phyloP scores from a whole-genome alignment of 2,113 vertebrate species.

The Pseudorectes ferrugineus region DNA sequence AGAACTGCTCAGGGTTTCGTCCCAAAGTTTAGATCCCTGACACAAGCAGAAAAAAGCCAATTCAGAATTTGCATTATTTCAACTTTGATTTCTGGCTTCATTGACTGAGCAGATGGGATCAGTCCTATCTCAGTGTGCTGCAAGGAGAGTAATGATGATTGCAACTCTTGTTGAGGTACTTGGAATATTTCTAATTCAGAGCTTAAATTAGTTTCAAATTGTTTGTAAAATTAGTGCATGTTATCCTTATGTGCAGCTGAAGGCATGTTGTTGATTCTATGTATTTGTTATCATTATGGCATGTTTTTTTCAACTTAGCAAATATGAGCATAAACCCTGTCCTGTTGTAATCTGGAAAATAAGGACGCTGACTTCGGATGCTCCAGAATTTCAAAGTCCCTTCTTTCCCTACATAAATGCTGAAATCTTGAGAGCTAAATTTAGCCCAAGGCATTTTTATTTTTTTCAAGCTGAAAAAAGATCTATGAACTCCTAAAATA shows the following conservation, averaged over 20 bases:
- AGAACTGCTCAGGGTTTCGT: not conserved
- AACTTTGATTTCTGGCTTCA: conserved; percentile 9
- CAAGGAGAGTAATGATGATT: conserved; percentile 12
- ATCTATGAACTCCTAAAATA: not conserved
- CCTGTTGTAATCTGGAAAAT: not conserved
- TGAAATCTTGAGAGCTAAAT: not conserved
- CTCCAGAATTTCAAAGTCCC: not conserved
- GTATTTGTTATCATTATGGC: not conserved
- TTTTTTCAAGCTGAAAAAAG: not conserved
- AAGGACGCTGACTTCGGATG: not conserved
- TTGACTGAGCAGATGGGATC: conserved; percentile 12
- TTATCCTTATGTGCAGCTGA: not conserved
- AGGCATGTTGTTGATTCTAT: not conserved
- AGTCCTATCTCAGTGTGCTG: not conserved
- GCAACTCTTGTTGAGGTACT: not conserved
- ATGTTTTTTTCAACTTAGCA: not conserved
- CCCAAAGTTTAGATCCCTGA: not conserved
- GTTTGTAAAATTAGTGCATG: not conserved
- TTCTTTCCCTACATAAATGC: not conserved
- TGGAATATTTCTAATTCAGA: not conserved
- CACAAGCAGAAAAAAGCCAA: not conserved
- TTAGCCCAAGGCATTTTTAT: not conserved
- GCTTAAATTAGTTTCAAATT: not conserved
- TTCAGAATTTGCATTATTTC: not conserved
- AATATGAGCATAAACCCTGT: not conserved